These are phyloP conservation scores for Chrysomallon squamiferum DNA, from an alignment of 1,140 invertebrate genomes.

Conservation along the genomic window DNA sequence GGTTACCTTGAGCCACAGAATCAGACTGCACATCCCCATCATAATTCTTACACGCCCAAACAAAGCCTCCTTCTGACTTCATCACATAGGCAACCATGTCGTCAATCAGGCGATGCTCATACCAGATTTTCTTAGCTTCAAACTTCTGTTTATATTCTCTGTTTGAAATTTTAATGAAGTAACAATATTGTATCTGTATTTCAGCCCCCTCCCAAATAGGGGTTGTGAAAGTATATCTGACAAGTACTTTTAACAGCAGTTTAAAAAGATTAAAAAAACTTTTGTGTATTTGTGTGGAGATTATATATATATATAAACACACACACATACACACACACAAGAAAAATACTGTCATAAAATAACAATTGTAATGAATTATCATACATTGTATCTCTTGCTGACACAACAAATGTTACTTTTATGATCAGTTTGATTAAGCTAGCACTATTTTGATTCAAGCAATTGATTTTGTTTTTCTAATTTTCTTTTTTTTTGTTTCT, in stretches of 20 bases:
- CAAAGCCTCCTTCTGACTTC: constrained; percentile 98
- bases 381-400: no score
- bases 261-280: neutral
- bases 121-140: constrained; percentile 90
- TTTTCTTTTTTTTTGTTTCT: no score
- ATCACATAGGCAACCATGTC: constrained; percentile 99
- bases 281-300: neutral
- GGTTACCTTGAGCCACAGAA: constrained; percentile 90
- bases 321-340: no score
- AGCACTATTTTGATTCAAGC: no score
- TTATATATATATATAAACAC: no score
- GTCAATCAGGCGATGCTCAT: constrained; percentile 97
- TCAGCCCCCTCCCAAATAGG: neutral
- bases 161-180: constrained; percentile 34
- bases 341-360: no score
- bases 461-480: no score
- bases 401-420: no score
- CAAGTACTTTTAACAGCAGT: neutral
- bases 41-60: constrained; percentile 99
- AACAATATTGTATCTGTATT: neutral
- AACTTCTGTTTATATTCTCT: constrained; percentile 86
- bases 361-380: no score
- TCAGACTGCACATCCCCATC: constrained; percentile 99
- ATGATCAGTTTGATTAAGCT: no score
- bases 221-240: neutral